Evolutionary conservation across 2,113 vertebrate genomes (phyloP).

Genomic region (Notechis scutatus): DNA sequence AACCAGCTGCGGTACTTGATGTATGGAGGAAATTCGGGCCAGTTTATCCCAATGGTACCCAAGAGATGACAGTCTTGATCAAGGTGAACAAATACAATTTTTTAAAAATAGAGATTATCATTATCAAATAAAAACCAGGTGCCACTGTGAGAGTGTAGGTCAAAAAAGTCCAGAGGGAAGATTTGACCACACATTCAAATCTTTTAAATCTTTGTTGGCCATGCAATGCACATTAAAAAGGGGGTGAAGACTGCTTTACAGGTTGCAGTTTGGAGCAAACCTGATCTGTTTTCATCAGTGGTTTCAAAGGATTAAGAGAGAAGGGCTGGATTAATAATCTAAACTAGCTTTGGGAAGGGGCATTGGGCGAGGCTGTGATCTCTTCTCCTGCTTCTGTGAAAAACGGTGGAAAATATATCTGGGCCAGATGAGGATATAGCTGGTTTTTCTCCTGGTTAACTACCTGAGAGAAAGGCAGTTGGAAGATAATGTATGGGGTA

Average conservation of each 20-base stretch:
- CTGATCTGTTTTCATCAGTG: neutral
- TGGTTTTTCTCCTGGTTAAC: neutral
- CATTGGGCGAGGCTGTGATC: neutral
- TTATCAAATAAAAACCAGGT: neutral
- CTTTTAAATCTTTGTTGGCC: neutral
- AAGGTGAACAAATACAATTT: slow-evolving; percentile 44
- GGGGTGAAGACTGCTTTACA: neutral
- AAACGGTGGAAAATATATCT: neutral
- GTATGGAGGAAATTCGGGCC: slow-evolving; percentile 59
- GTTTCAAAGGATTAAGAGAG: neutral
- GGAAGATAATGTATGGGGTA: neutral
- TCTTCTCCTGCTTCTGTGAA: neutral
- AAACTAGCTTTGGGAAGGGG: neutral
- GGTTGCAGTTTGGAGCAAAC: neutral
- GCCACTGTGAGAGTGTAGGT: neutral
- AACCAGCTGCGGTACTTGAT: slow-evolving; percentile 15
- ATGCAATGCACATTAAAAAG: neutral
- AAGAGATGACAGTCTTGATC: slow-evolving; percentile 59
- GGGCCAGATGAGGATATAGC: neutral
- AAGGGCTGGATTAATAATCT: neutral
- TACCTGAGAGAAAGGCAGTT: neutral
- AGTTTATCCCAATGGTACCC: slow-evolving; percentile 21
- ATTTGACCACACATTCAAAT: neutral
- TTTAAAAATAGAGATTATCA: neutral
- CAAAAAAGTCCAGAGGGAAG: neutral